Evolutionary conservation across 2,797 vertebrate genomes (phyloP).

Genomic region (Mallotus villosus): DNA sequence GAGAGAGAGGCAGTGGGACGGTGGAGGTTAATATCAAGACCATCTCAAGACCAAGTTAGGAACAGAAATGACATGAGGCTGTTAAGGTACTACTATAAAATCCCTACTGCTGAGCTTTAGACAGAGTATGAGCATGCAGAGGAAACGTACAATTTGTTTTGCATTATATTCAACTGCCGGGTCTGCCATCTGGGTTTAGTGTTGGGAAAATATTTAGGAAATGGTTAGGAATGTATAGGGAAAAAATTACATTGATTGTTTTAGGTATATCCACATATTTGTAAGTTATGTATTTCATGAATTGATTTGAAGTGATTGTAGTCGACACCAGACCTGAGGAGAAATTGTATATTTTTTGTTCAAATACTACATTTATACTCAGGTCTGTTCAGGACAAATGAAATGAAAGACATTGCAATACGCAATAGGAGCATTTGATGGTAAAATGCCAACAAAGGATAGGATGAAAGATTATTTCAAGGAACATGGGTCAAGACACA

Average conservation of each 20-base stretch:
- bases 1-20: constrained; percentile 11
- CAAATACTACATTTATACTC: too few species aligned
- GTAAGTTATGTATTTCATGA: too few species aligned
- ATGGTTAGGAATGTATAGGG: too few species aligned
- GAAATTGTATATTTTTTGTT: background rate
- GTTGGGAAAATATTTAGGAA: too few species aligned
- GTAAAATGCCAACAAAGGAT: background rate
- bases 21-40: background rate
- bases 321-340: background rate
- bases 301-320: background rate
- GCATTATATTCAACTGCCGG: too few species aligned
- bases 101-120: background rate
- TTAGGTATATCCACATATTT: too few species aligned
- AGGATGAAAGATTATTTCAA: constrained; percentile 24
- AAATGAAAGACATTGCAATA: background rate
- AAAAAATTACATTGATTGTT: too few species aligned
- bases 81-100: background rate
- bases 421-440: background rate
- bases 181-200: too few species aligned
- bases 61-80: background rate
- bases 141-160: too few species aligned
- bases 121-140: background rate
- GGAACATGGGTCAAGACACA: constrained; percentile 42
- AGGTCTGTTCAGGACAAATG: too few species aligned
- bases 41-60: constrained; percentile 24